Evolutionary conservation across 2,888 invertebrate species (phyloP), one percentile per base, ranked within the genome.

Genomic region (Chouioia cunea): DNA sequence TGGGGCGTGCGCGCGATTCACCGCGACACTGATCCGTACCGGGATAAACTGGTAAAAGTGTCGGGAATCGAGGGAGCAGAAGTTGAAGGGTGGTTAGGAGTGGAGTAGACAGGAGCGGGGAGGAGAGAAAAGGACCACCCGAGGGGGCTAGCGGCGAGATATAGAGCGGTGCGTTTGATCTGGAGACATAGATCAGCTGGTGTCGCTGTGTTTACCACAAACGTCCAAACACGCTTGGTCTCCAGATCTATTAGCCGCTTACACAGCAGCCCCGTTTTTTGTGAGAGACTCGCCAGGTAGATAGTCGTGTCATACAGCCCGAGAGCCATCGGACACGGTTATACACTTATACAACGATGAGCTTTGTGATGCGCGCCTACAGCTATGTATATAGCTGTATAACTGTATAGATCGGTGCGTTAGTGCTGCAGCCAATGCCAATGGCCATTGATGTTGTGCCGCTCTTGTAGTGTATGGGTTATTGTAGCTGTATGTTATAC

Each of bases 161-260:
- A 68, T 16, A 67, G n/a, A 69, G 79, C 81, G 80, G 81, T 75
- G 27, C 78, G 76, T 81, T 82, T 80, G 77, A 81, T 81, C 79
- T 79, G 79, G 47, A 71, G 70, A 76, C 82, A 82, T 84, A 83
- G 79, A 84, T 84, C 85, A 85, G 81, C 79, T 79, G 82, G 81
- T 85, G 84, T 84, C 83, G 82, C 80, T 81, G 79, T 84, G 85
- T 85, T 85, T 85, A 85, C 85, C 85, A 74, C 85, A 85, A 84
- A 84, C 83, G 83, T 83, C 84, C 81, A 85, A 84, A 85, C 84
- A 84, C 78, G 77, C 78, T 74, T 76, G 76, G 77, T 79, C 79
- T 78, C 75, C 72, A 78, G 79, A 78, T 84, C 83, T 83, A 83
- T 84, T 85, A 85, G 82, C 27, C 27, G 81, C 80, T 70, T 68